These are phyloP conservation scores for Metridium senile DNA, from an alignment of 92 coral and sea anemone genomes.

Conservation along the genomic window DNA sequence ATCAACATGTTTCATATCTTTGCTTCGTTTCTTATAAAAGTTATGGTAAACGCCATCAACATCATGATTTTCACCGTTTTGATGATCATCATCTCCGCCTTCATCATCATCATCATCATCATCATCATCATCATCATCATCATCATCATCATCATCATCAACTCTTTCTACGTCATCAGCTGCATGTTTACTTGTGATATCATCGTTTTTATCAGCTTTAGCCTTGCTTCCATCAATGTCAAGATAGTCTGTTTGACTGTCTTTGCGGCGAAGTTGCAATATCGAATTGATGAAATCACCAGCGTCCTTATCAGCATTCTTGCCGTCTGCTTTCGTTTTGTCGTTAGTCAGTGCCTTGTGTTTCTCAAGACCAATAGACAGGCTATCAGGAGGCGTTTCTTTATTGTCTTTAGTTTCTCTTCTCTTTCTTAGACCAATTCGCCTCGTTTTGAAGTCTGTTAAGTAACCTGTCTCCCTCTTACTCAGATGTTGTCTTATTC, in stretches of 20 bases:
- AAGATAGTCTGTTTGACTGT: not conserved
- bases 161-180: not conserved
- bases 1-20: not conserved
- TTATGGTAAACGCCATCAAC: slow-evolving; percentile 6
- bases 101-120: not conserved
- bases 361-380: not conserved
- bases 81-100: not conserved
- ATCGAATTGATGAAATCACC: not conserved
- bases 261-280: not conserved
- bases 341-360: not conserved
- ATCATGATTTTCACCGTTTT: not conserved
- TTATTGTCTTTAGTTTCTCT: not conserved
- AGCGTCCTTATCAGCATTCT: not conserved
- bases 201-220: not conserved
- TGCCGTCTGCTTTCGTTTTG: not conserved
- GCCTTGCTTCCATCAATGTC: not conserved
- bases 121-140: not conserved
- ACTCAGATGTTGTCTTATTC: slow-evolving; percentile 20
- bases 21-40: not conserved
- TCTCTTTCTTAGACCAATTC: slow-evolving; percentile 13
- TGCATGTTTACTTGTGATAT: not conserved
- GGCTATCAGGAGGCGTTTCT: slow-evolving; percentile 1
- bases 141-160: not conserved
- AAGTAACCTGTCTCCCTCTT: not conserved
- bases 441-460: not conserved